Evolutionary conservation across 2,797 vertebrate genomes (phyloP), one percentile per base, ranked within the genome.

Genomic region (Scomberomorus guttatus): DNA sequence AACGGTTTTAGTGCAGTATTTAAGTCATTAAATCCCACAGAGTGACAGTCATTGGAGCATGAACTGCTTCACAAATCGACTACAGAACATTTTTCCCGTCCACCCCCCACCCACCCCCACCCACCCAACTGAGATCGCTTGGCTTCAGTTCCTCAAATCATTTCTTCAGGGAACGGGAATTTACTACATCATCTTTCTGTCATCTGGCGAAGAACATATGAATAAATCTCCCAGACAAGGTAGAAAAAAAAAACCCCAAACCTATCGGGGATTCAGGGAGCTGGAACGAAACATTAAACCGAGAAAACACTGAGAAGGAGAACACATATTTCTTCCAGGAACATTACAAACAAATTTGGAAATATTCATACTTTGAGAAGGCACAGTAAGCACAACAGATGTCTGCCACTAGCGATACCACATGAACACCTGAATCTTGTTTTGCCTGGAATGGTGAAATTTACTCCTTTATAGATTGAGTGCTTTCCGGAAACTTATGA

Each of bases 201-300:
- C 87, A 82, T 82, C 77, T 79, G 75, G 44, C 20, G 13, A 50
- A 77, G 68, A 79, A 80, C 75, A 73, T 59, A 61, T 44, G 27
- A 72, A 87, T 87, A 87, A 80, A 81, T 91, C 87, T 81, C 29
- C 34, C 54, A 24, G 71, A 82, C 75, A 54, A 66, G 50, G 50
- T 42, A 75, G 61, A 75, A 20, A 48, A 18, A 18, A 18, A 81
- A 80, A 67, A 61, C 32, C 79, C 34, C 64, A 61, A 72, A 65
- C 48, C 37, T 27, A 44, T 25, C 1, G 17, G 69, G 50, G 15
- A 25, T 59, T 67, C 2, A 20, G 48, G 13, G 59, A 65, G 58
- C 18, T 25, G 37, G 11, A 61, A 54, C 2, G 6, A 62, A 67
- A 72, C 46, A 55, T 59, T 48, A 72, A 77, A 54, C 56, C 20